Percentiles rank a stretch among this genome's conserved stretches.
Evolutionary conservation across 2,888 invertebrate genomes (phyloP).

Genomic region (Ichneumoninae sp.): DNA sequence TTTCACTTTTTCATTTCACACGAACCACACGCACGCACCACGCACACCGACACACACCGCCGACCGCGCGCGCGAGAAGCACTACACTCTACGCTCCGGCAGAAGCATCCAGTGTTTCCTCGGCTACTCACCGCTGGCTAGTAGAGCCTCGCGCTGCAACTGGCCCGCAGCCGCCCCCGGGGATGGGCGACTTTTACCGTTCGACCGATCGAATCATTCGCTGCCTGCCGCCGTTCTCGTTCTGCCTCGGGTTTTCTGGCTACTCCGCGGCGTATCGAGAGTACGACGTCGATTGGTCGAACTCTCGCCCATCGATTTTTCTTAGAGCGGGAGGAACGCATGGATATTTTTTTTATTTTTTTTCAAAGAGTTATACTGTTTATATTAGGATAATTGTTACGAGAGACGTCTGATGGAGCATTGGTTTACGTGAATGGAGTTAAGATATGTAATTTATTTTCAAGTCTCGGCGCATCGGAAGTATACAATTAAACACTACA

Average conservation of each 20-base stretch:
- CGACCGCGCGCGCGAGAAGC: constrained; percentile 45
- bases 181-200: constrained; percentile 22
- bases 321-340: not conserved
- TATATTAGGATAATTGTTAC: not conserved
- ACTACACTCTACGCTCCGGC: constrained; percentile 30
- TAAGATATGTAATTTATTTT: not conserved
- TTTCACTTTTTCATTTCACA: constrained; percentile 51
- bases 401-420: not conserved
- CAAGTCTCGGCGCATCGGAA: not conserved
- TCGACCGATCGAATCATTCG: constrained; percentile 12
- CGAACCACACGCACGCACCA: not conserved
- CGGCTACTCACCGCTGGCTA: constrained; percentile 25
- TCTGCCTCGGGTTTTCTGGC: not conserved
- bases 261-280: not conserved
- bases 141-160: constrained; percentile 15
- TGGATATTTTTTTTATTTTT: not conserved
- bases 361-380: not conserved
- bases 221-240: not conserved
- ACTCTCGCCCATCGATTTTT: not conserved
- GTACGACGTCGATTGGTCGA: not conserved
- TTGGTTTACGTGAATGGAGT: not conserved
- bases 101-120: constrained; percentile 46
- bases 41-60: constrained; percentile 7
- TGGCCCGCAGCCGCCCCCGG: constrained; percentile 13
- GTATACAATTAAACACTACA: not conserved